A percentile compares a stretch with the other conserved stretches of the same genome.
These are phyloP conservation scores for Poecilia wingei DNA, from an alignment of 2,797 vertebrate species.

Conservation along the genomic window DNA sequence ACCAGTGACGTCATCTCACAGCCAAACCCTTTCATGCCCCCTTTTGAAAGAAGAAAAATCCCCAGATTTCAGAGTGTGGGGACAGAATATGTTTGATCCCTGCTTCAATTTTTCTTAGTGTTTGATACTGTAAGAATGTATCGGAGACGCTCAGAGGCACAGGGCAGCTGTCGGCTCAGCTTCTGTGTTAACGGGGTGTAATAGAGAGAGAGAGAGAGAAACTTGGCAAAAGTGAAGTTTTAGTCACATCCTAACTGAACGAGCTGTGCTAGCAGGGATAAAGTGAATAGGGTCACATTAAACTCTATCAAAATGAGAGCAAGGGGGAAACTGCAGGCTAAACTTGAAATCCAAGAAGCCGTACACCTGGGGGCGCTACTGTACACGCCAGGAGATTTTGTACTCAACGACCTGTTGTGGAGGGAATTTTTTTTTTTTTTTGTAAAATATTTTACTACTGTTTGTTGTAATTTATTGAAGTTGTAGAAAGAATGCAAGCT, in stretches of 20 bases:
- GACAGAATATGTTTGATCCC: conserved; percentile 51
- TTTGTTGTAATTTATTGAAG: conserved; percentile 35
- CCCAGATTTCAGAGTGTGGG: conserved; percentile 53
- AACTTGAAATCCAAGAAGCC: conserved; percentile 47
- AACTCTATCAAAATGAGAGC: conserved; percentile 26
- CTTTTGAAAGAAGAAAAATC: conserved; percentile 50
- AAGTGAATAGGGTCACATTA: conserved; percentile 49
- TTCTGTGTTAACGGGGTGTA: conserved; percentile 17
- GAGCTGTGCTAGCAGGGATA: conserved; percentile 37
- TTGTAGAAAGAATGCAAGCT: conserved; percentile 38
- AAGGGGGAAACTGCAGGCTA: conserved; percentile 30
- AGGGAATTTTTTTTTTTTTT: conserved; percentile 24
- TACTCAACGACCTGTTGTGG: not conserved
- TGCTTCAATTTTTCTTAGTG: conserved; percentile 43
- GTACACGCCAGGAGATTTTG: conserved; percentile 40
- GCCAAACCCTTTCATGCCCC: conserved; percentile 53
- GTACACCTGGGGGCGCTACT: conserved; percentile 75
- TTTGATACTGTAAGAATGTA: conserved; percentile 61
- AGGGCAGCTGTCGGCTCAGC: conserved; percentile 31
- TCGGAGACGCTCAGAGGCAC: conserved; percentile 40
- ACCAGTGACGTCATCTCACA: conserved; percentile 67
- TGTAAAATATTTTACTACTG: conserved; percentile 26
- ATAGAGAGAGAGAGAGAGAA: conserved; percentile 12
- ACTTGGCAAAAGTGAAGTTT: conserved; percentile 35
- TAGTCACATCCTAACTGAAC: conserved; percentile 46